Evolutionary conservation across 1,140 invertebrate species (phyloP).

Genomic region (Bemisia tabaci): DNA sequence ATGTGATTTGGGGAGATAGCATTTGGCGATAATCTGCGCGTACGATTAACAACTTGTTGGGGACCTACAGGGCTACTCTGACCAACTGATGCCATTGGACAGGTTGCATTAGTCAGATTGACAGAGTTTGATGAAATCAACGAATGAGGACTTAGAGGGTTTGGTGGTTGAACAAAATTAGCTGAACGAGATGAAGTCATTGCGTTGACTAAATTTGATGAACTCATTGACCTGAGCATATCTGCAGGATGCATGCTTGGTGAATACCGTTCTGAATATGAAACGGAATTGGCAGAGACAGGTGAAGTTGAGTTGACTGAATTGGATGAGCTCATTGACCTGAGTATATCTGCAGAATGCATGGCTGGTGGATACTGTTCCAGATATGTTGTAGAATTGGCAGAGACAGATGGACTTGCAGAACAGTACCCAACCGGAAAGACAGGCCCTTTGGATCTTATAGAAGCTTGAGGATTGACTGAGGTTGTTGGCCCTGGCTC

Average conservation of each 20-base stretch:
- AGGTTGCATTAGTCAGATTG: background rate
- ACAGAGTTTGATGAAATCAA: background rate
- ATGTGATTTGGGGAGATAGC: background rate
- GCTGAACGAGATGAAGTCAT: background rate
- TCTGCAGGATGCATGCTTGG: background rate
- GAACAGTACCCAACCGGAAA: background rate
- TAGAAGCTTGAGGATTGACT: background rate
- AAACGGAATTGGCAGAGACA: background rate
- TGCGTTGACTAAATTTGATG: background rate
- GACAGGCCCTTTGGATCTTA: background rate
- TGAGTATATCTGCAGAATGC: background rate
- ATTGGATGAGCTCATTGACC: background rate
- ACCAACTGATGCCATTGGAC: background rate
- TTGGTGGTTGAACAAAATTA: background rate
- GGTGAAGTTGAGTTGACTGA: background rate
- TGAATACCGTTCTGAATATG: too few species aligned
- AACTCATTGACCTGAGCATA: background rate
- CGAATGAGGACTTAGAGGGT: background rate
- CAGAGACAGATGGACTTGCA: background rate
- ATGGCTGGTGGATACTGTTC: too few species aligned
- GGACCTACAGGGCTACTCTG: background rate
- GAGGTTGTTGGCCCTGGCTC: constrained; percentile 12
- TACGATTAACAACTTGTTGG: background rate
- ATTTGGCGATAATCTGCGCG: background rate
- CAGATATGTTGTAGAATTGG: too few species aligned